Evolutionary conservation across 2,888 invertebrate genomes (phyloP).

Genomic region (Anagyrus pseudococci): DNA sequence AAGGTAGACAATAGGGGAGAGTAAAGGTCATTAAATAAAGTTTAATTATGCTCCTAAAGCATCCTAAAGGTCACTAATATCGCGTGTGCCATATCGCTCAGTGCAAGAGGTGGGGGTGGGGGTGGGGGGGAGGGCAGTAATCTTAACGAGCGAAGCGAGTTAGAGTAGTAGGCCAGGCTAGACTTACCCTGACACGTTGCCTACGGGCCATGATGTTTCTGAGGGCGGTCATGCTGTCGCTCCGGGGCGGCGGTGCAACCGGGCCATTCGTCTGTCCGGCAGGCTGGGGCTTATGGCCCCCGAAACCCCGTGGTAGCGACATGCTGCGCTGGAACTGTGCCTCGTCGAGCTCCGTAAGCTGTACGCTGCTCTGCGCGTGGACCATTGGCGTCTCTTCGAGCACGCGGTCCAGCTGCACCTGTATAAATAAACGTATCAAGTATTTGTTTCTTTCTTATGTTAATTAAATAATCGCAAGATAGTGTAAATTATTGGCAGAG

Average conservation of each 20-base stretch:
- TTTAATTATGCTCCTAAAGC: no score
- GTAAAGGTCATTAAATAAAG: no score
- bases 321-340: conserved; percentile 60
- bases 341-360: conserved; percentile 53
- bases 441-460: no score
- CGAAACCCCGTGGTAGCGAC: conserved; percentile 62
- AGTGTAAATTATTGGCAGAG: no score
- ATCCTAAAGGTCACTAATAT: no score
- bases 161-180: no score
- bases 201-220: conserved; percentile 58
- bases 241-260: conserved; percentile 59
- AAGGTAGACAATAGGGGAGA: no score
- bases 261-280: conserved; percentile 46
- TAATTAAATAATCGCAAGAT: no score
- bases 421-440: conserved; percentile 25
- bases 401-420: conserved; percentile 52
- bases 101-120: no score
- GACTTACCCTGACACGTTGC: conserved; percentile 56
- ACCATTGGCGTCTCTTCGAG: conserved; percentile 49
- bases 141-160: no score
- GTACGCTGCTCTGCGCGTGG: conserved; percentile 53
- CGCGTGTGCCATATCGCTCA: no score
- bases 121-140: no score
- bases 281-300: conserved; percentile 49
- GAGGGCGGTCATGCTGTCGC: conserved; percentile 60